Evolutionary conservation across 2,888 invertebrate species (phyloP).

Genomic region (Noctua comes): DNA sequence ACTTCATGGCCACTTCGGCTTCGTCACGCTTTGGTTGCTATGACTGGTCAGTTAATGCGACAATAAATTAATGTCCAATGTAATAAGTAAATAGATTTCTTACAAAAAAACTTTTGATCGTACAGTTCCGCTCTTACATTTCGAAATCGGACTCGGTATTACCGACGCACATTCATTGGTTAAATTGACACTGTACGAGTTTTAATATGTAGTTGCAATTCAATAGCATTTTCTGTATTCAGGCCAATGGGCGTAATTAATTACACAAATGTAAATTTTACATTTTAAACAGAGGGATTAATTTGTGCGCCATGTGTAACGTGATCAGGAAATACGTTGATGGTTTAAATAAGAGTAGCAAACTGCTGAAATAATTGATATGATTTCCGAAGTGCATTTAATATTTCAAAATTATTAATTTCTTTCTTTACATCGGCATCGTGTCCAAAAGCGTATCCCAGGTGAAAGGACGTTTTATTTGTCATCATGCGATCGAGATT

Average conservation of each 20-base stretch:
- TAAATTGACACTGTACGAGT: constrained; percentile 46
- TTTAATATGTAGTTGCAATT: constrained; percentile 53
- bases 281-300: constrained; percentile 30
- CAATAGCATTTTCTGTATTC: constrained; percentile 43
- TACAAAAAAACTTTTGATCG: constrained; percentile 68
- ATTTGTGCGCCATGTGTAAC: constrained; percentile 20
- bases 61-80: constrained; percentile 86
- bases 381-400: constrained; percentile 24
- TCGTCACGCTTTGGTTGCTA: constrained; percentile 88
- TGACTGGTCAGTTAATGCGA: constrained; percentile 86
- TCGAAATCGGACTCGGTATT: constrained; percentile 64
- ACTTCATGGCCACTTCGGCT: constrained; percentile 89
- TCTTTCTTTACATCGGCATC: constrained; percentile 41
- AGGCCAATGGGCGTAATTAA: constrained; percentile 41
- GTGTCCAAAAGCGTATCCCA: constrained; percentile 70
- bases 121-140: constrained; percentile 71
- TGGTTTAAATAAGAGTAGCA: constrained; percentile 8
- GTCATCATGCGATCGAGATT: constrained; percentile 79
- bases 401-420: constrained; percentile 22
- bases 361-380: constrained; percentile 27
- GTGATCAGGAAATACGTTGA: constrained; percentile 41
- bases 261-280: constrained; percentile 33
- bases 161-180: constrained; percentile 51
- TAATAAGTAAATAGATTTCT: constrained; percentile 83
- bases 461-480: constrained; percentile 85